Base-by-base conservation (phyloP, 2,113 vertebrate genomes). In the Odocoileus virginianus region DNA sequence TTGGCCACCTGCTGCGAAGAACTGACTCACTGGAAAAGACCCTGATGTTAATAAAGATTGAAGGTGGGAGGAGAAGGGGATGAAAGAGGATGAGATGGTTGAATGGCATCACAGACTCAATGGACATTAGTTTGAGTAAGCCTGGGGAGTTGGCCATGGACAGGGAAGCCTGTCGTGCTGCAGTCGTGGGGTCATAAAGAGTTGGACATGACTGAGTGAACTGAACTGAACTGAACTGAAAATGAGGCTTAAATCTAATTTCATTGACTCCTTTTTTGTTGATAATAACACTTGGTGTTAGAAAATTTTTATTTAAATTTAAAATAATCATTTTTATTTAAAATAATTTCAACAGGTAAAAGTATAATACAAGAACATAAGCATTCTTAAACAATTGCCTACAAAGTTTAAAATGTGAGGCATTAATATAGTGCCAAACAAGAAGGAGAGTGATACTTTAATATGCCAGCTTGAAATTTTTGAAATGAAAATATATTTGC, bases 301-400 rank as follows among this genome's bases (percentile, higher is more conserved):
- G 36, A 84, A 90, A 67, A 28, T 67, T 94, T 96, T 91, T 91
- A 58, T 88, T 92, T 83, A 76, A 21, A 85, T n/a, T n/a, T n/a
- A n/a, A 67, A 87, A 40, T 43, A 52, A 40, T 89, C 30, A 28
- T 67, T 94, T 96, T 91, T 91, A 58, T 88, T 92, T 83, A 76
- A 21, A 85, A 28, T 85, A 33, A 57, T 95, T 87, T 89, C 3
- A 94, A 33, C 64, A 81, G 0, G 58, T 14, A 11, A 12, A 36
- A 76, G 2, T 17, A 71, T 83, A 89, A 54, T 28, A 3, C 13
- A 71, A 71, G 12, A 97, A 88, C 19, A 7, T 58, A 87, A 55
- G 12, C 30, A 45, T 47, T 84, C 16, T 47, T 84, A 40, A 79
- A 54, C 94, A 86, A 19, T 58, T 92, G 1, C 36, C 54, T 52